These are phyloP conservation scores for Pteronotus mesoamericanus DNA, from an alignment of 2,797 vertebrate genomes.

Conservation along the genomic window DNA sequence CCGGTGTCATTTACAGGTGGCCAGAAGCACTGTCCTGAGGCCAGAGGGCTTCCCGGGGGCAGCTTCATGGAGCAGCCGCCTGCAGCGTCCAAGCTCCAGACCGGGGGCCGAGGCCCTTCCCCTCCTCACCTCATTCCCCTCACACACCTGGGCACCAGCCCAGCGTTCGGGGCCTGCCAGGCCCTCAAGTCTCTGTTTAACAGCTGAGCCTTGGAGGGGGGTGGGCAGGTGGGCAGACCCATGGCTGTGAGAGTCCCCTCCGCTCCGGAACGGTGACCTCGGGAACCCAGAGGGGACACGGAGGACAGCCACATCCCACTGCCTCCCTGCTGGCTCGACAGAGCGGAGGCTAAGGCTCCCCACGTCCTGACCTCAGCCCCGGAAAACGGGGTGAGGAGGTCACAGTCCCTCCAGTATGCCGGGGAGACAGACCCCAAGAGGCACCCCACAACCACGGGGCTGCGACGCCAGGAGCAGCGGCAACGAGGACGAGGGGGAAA, in stretches of 20 bases:
- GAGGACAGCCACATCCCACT: not conserved
- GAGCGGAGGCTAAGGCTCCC: not conserved
- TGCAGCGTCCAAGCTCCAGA: accelerated
- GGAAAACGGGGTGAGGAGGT: not conserved
- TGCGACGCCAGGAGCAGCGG: not conserved
- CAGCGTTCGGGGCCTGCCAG: not conserved
- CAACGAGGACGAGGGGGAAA: not conserved
- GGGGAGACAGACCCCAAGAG: not conserved
- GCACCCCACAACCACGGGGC: accelerated
- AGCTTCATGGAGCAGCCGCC: accelerated
- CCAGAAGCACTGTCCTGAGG: not conserved
- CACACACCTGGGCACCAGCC: not conserved
- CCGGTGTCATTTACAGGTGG: not conserved
- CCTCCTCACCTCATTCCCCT: too few species aligned
- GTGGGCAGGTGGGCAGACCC: not conserved
- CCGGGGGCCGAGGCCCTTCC: accelerated
- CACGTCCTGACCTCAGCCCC: accelerated
- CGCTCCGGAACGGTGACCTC: not conserved
- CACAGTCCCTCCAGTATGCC: too few species aligned
- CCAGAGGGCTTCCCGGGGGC: accelerated
- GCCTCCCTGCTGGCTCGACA: not conserved
- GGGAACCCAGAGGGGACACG: accelerated
- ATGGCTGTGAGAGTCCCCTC: not conserved
- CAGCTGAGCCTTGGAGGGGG: accelerated
- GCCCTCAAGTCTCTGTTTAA: not conserved